Conservation (phyloP, 2,888 invertebrate genomes). For the Dicyrtoma fusca region DNA sequence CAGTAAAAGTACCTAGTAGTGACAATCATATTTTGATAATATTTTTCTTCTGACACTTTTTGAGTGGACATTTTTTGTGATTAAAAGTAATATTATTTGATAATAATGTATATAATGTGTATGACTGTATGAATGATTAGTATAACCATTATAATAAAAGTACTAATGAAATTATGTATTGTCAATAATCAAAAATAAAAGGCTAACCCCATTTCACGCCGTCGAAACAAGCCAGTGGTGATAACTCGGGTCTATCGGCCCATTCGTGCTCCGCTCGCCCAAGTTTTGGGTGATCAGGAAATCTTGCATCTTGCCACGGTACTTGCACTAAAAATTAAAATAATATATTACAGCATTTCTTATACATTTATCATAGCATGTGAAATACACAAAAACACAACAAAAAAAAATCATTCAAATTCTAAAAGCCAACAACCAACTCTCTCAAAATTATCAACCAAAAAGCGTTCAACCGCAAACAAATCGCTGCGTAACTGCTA, state of each 20-base stretch:
- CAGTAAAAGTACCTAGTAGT: too few species aligned
- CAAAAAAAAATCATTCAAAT: too few species aligned
- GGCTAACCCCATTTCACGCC: conserved; percentile 32
- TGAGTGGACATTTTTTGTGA: conserved; percentile 1
- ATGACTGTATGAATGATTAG: background rate
- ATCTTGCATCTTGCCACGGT: conserved; percentile 33
- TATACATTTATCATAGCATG: background rate
- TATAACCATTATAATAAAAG: background rate
- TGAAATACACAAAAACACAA: background rate
- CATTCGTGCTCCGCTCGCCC: background rate
- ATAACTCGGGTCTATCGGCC: conserved; percentile 29
- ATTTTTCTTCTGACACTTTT: background rate
- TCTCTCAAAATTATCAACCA: too few species aligned
- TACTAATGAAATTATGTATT: conserved; percentile 32
- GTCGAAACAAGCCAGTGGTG: conserved; percentile 22
- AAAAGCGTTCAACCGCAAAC: too few species aligned
- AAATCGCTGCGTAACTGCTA: too few species aligned
- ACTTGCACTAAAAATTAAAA: conserved; percentile 1
- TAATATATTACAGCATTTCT: background rate
- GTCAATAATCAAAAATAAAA: background rate
- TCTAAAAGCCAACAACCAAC: background rate
- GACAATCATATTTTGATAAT: too few species aligned
- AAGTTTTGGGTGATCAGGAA: conserved; percentile 29
- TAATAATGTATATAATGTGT: background rate
- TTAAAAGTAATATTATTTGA: background rate